Conservation (phyloP, 37 sponge, comb jelly and placozoan genomes). For the Bolinopsis microptera region DNA sequence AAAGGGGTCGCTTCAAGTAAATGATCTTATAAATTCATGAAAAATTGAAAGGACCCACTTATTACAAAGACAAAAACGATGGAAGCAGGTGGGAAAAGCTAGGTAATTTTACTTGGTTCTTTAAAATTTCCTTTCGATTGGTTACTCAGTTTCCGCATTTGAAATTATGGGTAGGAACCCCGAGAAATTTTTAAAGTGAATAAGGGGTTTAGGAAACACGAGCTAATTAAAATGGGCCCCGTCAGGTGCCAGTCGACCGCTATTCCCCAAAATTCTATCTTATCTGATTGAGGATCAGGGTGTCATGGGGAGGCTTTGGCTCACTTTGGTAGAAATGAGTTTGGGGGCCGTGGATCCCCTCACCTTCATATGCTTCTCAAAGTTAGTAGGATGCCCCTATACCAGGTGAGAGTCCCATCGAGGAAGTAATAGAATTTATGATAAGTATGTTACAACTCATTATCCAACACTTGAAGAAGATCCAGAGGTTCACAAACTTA, state of each 20-base stretch:
- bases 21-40: neutral
- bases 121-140: neutral
- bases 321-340: neutral
- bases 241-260: neutral
- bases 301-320: neutral
- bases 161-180: neutral
- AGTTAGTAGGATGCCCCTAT: neutral
- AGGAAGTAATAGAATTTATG: neutral
- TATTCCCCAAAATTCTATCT: neutral
- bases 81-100: neutral
- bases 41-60: neutral
- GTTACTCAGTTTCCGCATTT: neutral
- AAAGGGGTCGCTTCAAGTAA: neutral
- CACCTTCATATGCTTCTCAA: conserved; percentile 25
- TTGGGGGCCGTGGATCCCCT: conserved; percentile 1
- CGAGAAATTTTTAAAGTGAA: neutral
- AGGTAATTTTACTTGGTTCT: neutral
- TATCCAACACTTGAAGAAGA: neutral
- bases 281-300: neutral
- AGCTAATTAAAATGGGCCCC: neutral
- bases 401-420: neutral
- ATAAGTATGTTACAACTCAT: neutral
- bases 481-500: neutral
- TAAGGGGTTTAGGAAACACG: neutral
- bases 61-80: neutral